These are phyloP conservation scores for Monoplex corrugatus DNA, from an alignment of 2,888 invertebrate species.

Conservation along the genomic window DNA sequence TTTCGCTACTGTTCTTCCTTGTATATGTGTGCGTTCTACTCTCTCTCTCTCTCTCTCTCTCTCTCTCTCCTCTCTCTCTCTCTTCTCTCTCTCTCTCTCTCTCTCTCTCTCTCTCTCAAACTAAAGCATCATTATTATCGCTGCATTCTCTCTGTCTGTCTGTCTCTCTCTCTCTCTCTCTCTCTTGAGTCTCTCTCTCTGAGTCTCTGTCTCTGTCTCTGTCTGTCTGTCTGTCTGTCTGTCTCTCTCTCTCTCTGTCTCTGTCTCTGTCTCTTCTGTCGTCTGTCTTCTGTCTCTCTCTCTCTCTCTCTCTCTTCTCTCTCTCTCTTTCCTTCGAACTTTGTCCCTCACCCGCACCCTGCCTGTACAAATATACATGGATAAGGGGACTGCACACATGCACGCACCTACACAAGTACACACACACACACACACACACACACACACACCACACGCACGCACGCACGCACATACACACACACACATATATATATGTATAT, in stretches of 20 bases:
- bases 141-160: conserved; percentile 52
- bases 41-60: background rate
- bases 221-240: conserved; percentile 53
- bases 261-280: conserved; percentile 25
- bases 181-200: background rate
- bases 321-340: conserved; percentile 8
- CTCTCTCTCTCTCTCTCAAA: conserved; percentile 22
- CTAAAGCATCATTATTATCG: background rate
- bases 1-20: no score
- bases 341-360: no score
- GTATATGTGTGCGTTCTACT: background rate
- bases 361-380: no score
- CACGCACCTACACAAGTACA: no score
- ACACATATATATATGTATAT: no score
- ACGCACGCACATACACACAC: no score
- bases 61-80: background rate
- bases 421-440: no score
- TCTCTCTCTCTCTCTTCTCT: conserved; percentile 19
- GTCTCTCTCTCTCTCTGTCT: conserved; percentile 52
- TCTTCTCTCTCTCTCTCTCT: background rate
- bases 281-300: background rate
- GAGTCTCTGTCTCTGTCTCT: background rate
- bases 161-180: conserved; percentile 53
- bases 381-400: no score
- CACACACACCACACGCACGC: background rate